These are phyloP conservation scores for Monoplex corrugatus DNA, from an alignment of 2,888 invertebrate species.

Conservation along the genomic window DNA sequence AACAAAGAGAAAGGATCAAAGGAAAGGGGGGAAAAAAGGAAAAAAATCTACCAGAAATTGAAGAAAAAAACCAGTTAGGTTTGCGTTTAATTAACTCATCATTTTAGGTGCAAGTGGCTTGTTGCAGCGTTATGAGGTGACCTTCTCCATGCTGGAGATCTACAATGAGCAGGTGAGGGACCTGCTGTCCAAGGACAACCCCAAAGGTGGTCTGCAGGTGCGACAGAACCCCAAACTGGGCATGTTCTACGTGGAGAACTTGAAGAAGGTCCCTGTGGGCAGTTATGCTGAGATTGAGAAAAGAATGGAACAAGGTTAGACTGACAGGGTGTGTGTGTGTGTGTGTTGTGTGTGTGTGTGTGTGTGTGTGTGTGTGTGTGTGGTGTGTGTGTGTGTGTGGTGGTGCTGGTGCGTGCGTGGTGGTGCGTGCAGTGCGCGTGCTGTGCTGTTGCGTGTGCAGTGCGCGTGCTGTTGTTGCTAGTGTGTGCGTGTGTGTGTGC, in stretches of 20 bases:
- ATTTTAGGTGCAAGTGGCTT: neutral
- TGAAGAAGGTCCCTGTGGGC: constrained; percentile 81
- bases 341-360: neutral
- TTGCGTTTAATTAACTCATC: too few species aligned
- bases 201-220: constrained; percentile 80
- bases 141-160: constrained; percentile 82
- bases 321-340: neutral
- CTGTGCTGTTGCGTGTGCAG: too few species aligned
- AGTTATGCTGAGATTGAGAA: constrained; percentile 81
- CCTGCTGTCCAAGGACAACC: constrained; percentile 80
- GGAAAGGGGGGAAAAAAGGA: too few species aligned
- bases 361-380: neutral
- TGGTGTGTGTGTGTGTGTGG: too few species aligned
- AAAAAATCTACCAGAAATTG: too few species aligned
- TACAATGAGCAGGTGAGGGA: constrained; percentile 82
- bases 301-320: constrained; percentile 81
- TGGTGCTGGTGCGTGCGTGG: too few species aligned
- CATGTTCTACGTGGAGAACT: constrained; percentile 81
- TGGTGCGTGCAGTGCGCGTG: too few species aligned
- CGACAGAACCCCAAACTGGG: constrained; percentile 81
- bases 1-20: too few species aligned
- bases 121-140: constrained; percentile 80
- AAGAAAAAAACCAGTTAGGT: too few species aligned
- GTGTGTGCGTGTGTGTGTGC: too few species aligned
- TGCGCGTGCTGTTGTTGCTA: too few species aligned